Percentiles rank a stretch among this genome's conserved stretches.
Evolutionary conservation across 2,888 invertebrate genomes (phyloP).

Genomic region (Lasioglossum oenotherae): DNA sequence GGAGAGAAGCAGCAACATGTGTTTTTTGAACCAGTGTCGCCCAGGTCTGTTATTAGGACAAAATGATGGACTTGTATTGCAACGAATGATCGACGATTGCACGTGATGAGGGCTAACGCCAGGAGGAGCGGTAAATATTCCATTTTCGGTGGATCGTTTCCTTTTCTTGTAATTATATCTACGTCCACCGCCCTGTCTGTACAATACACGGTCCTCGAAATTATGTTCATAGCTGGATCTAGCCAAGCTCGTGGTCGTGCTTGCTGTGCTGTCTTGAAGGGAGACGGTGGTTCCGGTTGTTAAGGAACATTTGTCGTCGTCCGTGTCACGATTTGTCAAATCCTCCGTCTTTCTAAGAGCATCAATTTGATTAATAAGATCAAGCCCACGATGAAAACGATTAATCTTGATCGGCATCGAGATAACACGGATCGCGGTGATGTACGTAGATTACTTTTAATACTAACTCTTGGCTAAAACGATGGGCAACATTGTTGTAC

Average conservation of each 20-base stretch:
- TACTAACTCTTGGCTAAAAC: slow-evolving; percentile 59
- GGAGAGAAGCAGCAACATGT: too few species aligned
- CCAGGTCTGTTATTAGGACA: not conserved
- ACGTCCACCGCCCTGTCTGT: slow-evolving; percentile 52
- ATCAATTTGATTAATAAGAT: slow-evolving; percentile 5
- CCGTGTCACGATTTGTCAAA: slow-evolving; percentile 53
- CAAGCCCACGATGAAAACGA: not conserved
- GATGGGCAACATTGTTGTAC: slow-evolving; percentile 47
- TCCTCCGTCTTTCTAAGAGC: slow-evolving; percentile 55
- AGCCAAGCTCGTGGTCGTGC: slow-evolving; percentile 51
- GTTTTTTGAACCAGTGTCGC: too few species aligned
- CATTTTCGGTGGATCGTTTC: slow-evolving; percentile 55
- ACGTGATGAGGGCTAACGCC: slow-evolving; percentile 77
- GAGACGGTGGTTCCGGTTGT: slow-evolving; percentile 64
- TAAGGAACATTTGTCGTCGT: slow-evolving; percentile 69
- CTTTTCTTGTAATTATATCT: slow-evolving; percentile 66
- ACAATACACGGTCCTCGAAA: slow-evolving; percentile 59
- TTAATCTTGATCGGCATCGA: not conserved
- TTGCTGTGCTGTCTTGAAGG: slow-evolving; percentile 59
- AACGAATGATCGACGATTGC: slow-evolving; percentile 71
- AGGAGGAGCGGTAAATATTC: slow-evolving; percentile 72
- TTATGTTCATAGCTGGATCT: slow-evolving; percentile 49
- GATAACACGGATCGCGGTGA: not conserved
- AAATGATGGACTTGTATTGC: slow-evolving; percentile 68
- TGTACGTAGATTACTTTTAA: not conserved